A percentile compares a stretch with the other conserved stretches of the same genome.
These are phyloP conservation scores for Holacanthus passer DNA, from an alignment of 2,113 vertebrate genomes.

Conservation along the genomic window DNA sequence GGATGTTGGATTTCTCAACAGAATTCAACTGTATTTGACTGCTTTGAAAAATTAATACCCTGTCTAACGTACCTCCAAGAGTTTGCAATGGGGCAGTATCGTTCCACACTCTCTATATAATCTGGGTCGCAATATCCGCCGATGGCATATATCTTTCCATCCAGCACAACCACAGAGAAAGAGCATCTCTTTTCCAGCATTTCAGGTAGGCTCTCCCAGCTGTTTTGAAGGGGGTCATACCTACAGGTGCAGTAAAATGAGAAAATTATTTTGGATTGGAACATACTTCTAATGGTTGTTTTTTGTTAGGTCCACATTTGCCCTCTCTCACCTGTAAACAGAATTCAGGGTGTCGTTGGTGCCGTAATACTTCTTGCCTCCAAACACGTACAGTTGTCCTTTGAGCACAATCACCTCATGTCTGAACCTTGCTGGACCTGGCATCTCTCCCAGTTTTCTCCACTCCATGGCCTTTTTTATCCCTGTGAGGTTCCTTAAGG, in stretches of 20 bases:
- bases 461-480: conserved; percentile 90
- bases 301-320: not conserved
- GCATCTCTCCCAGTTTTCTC: conserved; percentile 87
- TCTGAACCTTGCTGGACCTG: conserved; percentile 85
- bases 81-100: conserved; percentile 76
- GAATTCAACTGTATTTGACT: too few relatives aligned
- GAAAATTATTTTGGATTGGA: not conserved
- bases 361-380: conserved; percentile 91
- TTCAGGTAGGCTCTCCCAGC: conserved; percentile 77
- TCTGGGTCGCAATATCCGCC: conserved; percentile 73
- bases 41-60: not conserved
- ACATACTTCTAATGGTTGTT: not conserved
- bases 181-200: conserved; percentile 74
- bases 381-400: conserved; percentile 88
- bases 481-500: conserved; percentile 86
- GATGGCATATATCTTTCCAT: conserved; percentile 75
- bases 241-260: conserved; percentile 51
- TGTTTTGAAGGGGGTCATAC: conserved; percentile 74
- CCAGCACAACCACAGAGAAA: conserved; percentile 76
- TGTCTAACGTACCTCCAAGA: conserved; percentile 77
- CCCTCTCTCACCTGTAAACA: conserved; percentile 85
- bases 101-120: conserved; percentile 76
- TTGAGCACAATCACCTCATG: conserved; percentile 86
- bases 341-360: conserved; percentile 84
- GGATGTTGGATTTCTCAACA: too few relatives aligned